Percentiles rank a stretch among this genome's conserved stretches.
phyloP scores from a whole-genome alignment of 2,888 invertebrate genomes.

The Brenthis hecate region DNA sequence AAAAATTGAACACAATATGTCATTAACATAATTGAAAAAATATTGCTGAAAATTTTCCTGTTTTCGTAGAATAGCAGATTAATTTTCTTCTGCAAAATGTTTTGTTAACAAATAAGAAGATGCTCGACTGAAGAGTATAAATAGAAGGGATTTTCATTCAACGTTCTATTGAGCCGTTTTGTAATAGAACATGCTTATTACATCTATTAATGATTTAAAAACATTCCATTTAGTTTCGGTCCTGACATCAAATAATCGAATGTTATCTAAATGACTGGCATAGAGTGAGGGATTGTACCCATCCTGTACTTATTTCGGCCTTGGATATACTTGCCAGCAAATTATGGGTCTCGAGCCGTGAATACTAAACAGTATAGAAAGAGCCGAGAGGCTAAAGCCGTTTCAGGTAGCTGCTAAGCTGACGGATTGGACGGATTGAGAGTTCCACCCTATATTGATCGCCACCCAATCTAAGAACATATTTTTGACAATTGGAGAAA shows the following conservation, averaged over 20 bases:
- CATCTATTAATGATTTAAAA: slow-evolving; percentile 11
- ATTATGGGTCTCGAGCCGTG: slow-evolving; percentile 71
- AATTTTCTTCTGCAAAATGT: background rate
- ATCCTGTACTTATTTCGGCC: slow-evolving; percentile 53
- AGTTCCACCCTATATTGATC: slow-evolving; percentile 26
- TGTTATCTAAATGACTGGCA: slow-evolving; percentile 8
- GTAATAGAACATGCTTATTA: background rate
- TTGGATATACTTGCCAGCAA: slow-evolving; percentile 61
- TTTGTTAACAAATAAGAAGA: slow-evolving; percentile 1
- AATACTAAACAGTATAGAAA: slow-evolving; percentile 70
- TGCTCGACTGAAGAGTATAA: background rate
- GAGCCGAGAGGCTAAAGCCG: slow-evolving; percentile 62
- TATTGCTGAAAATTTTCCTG: background rate
- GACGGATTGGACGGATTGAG: slow-evolving; percentile 74
- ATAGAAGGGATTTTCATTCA: background rate
- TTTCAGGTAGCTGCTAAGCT: slow-evolving; percentile 73
- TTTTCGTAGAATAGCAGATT: background rate
- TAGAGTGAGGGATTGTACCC: slow-evolving; percentile 47
- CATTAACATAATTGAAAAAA: background rate
- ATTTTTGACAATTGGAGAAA: background rate
- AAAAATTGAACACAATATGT: background rate
- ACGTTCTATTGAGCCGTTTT: background rate
- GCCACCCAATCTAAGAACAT: background rate
- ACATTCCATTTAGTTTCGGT: slow-evolving; percentile 7
- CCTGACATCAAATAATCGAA: background rate